Evolutionary conservation across 2,888 invertebrate genomes (phyloP), one percentile per base, ranked within the genome.

Genomic region (Tuberolachnus salignus): DNA sequence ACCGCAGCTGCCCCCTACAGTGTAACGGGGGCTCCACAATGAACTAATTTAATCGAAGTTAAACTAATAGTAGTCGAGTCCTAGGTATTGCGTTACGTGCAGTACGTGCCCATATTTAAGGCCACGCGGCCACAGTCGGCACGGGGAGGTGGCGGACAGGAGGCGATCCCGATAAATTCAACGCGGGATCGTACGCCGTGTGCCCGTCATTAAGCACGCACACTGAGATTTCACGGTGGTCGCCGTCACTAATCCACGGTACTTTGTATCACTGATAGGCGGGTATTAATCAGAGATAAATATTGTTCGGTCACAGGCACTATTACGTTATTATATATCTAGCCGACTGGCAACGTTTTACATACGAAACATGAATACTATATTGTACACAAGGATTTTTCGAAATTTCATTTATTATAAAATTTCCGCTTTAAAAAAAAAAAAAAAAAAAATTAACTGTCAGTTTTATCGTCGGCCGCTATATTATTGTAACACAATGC

Each of bases 251-350:
- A 57, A 69, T 69, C 53, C 55, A n/a, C 34, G 34, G 34, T 26
- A 19, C 19, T 8, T 13, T 14, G 14, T 8, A 34, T 53, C 67
- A 19, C 19, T 53, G 34, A 69, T 69, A 42, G 53, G 14, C 14
- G 14, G 42, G 69, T 42, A 69, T 69, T 69, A 69, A 53, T 42
- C 69, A 21, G 19, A 53, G 34, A 69, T 53, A 69, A 53, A 69
- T 53, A 51, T 34, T 19, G 19, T 42, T 13, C 4, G 46, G 46
- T 11, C 11, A 19, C 26, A 1, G 42, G 42, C 19, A 46, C n/a
- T n/a, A n/a, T 34, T 34, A 46, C 23, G 49, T 34, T 69, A 53
- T 69, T 19, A 14, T 21, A 26, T 46, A 46, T 46, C 3, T 46
- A 46, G 34, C 34, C 34, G n/a, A n/a, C n/a, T 6, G 34, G 6